A percentile compares a stretch with the other conserved stretches of the same genome.
phyloP scores from a whole-genome alignment of 2,888 invertebrate species.

The Cosmia pyralina region DNA sequence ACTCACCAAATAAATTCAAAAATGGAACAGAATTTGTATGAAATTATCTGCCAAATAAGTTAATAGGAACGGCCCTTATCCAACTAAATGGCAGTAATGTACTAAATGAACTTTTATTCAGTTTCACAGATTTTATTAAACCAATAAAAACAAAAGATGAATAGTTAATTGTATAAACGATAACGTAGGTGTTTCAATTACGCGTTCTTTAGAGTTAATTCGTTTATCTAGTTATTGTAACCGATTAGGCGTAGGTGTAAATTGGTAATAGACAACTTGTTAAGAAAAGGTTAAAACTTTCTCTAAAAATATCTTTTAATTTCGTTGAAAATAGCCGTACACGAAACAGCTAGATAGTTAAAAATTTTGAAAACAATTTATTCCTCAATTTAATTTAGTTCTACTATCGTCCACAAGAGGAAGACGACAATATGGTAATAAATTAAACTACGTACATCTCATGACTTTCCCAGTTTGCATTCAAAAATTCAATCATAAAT shows the following conservation, averaged over 20 bases:
- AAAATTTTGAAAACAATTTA: background rate
- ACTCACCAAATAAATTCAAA: too few species aligned
- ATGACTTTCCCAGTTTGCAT: too few species aligned
- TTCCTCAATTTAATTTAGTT: background rate
- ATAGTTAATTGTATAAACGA: slow-evolving; percentile 21
- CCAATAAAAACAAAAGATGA: slow-evolving; percentile 37
- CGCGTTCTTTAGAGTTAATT: slow-evolving; percentile 19
- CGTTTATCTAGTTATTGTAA: slow-evolving; percentile 34
- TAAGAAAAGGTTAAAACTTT: slow-evolving; percentile 51
- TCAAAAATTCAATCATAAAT: too few species aligned
- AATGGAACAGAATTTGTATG: too few species aligned
- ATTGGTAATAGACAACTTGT: slow-evolving; percentile 49
- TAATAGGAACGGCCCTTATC: too few species aligned
- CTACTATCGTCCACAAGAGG: too few species aligned
- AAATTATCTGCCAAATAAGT: too few species aligned
- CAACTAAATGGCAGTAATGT: background rate
- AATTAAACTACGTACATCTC: too few species aligned
- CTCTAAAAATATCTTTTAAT: slow-evolving; percentile 32
- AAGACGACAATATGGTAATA: too few species aligned
- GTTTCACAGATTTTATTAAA: slow-evolving; percentile 23
- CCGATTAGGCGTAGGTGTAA: slow-evolving; percentile 51
- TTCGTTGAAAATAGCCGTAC: background rate
- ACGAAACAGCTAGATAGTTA: background rate
- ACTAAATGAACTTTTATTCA: background rate
- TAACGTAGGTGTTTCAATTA: slow-evolving; percentile 54